phyloP scores from a whole-genome alignment of 2,888 invertebrate species.

The Platerodrilus igneus region DNA sequence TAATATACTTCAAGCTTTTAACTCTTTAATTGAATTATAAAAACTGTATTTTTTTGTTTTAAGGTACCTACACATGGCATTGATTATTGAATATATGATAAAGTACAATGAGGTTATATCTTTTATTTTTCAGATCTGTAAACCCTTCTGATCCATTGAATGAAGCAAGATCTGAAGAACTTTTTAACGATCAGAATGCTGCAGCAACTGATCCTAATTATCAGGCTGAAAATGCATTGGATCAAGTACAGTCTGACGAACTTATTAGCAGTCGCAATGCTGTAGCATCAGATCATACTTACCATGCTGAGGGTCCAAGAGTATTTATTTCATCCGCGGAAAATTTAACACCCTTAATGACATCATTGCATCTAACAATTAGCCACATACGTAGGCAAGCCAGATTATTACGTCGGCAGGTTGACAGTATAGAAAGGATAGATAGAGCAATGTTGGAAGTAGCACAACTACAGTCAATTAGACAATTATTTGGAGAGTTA shows the following conservation, averaged over 20 bases:
- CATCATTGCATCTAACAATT: constrained; percentile 43
- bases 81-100: too few relatives aligned
- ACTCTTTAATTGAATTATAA: too few relatives aligned
- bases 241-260: constrained; percentile 14
- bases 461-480: constrained; percentile 55
- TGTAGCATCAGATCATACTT: constrained; percentile 42
- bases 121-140: too few relatives aligned
- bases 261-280: constrained; percentile 15
- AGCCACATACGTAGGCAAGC: constrained; percentile 44
- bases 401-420: constrained; percentile 40
- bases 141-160: too few relatives aligned
- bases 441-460: constrained; percentile 46
- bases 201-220: too few relatives aligned
- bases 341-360: constrained; percentile 41
- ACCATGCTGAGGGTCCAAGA: constrained; percentile 31
- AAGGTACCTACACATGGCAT: too few relatives aligned
- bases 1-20: too few relatives aligned
- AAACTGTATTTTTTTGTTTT: too few relatives aligned
- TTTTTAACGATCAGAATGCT: too few relatives aligned
- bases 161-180: too few relatives aligned
- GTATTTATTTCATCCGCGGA: constrained; percentile 22
- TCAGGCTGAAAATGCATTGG: too few relatives aligned
- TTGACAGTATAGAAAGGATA: constrained; percentile 43
- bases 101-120: too few relatives aligned
- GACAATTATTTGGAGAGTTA: constrained; percentile 61